These are phyloP conservation scores for Eptesicus fuscus DNA, from an alignment of 2,113 vertebrate species.

Conservation along the genomic window DNA sequence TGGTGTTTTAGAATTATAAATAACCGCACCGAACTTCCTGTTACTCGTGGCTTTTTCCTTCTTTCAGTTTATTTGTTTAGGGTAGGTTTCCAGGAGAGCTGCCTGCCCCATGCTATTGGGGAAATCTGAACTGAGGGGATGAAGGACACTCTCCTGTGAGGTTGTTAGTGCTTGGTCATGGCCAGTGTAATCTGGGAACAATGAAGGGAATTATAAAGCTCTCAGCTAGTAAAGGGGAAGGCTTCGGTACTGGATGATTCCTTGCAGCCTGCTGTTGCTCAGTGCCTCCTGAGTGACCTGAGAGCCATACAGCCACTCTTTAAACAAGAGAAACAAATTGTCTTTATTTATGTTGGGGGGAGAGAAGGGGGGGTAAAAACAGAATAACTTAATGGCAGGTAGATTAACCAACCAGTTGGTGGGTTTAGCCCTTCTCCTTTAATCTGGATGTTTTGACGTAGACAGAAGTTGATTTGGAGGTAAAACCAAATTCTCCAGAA, in stretches of 20 bases:
- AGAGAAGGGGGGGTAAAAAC: neutral
- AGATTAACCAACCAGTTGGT: neutral
- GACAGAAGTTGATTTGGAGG: neutral
- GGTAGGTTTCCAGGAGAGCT: neutral
- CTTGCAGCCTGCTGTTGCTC: neutral
- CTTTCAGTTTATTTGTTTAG: neutral
- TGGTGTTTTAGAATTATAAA: neutral
- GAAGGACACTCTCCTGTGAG: neutral
- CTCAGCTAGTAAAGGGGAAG: neutral
- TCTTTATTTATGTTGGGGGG: neutral
- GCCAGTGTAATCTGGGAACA: neutral
- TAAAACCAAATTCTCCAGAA: neutral
- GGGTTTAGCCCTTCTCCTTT: neutral
- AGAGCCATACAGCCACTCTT: neutral
- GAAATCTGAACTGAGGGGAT: neutral
- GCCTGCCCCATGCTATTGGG: neutral
- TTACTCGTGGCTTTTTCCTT: neutral
- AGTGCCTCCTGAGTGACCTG: neutral
- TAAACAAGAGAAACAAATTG: neutral
- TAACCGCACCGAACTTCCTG: neutral
- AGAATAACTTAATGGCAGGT: neutral
- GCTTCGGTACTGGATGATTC: neutral
- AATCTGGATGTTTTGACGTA: neutral
- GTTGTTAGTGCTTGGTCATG: neutral
- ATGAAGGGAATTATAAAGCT: neutral